A percentile compares a stretch with the other conserved stretches of the same genome.
Evolutionary conservation across 2,113 vertebrate genomes (phyloP).

Genomic region (Leptodactylus fuscus): DNA sequence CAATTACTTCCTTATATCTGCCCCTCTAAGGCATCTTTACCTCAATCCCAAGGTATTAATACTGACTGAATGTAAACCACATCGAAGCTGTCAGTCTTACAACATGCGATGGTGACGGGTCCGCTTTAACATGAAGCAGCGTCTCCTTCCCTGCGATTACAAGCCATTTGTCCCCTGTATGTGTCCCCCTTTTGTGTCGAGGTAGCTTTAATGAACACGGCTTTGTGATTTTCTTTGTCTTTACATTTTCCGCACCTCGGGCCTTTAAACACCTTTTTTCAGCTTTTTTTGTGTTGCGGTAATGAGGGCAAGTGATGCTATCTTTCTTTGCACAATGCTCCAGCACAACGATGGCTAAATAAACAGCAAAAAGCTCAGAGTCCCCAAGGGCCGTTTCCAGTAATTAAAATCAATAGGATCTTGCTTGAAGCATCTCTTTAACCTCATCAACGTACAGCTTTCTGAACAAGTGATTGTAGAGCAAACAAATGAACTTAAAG

Average conservation of each 20-base stretch:
- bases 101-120: background rate
- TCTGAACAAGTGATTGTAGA: slow-evolving; percentile 69
- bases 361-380: slow-evolving; percentile 92
- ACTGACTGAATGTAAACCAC: no score
- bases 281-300: slow-evolving; percentile 91
- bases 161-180: background rate
- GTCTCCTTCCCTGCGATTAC: background rate
- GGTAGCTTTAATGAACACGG: background rate
- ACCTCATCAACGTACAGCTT: slow-evolving; percentile 73
- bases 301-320: slow-evolving; percentile 93
- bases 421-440: slow-evolving; percentile 85
- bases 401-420: slow-evolving; percentile 99
- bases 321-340: slow-evolving; percentile 89
- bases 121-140: background rate
- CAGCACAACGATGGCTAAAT: slow-evolving; percentile 84
- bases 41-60: no score
- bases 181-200: background rate
- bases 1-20: no score
- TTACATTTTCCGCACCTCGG: slow-evolving; percentile 59
- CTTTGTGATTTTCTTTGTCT: slow-evolving; percentile 33
- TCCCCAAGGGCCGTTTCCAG: slow-evolving; percentile 90
- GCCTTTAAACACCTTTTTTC: slow-evolving; percentile 81
- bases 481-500: slow-evolving; percentile 70
- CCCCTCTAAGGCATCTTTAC: no score
- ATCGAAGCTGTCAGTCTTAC: no score